A percentile compares a stretch with the other conserved stretches of the same genome.
These are phyloP conservation scores for Elachura formosa DNA, from an alignment of 2,113 vertebrate species.

Conservation along the genomic window DNA sequence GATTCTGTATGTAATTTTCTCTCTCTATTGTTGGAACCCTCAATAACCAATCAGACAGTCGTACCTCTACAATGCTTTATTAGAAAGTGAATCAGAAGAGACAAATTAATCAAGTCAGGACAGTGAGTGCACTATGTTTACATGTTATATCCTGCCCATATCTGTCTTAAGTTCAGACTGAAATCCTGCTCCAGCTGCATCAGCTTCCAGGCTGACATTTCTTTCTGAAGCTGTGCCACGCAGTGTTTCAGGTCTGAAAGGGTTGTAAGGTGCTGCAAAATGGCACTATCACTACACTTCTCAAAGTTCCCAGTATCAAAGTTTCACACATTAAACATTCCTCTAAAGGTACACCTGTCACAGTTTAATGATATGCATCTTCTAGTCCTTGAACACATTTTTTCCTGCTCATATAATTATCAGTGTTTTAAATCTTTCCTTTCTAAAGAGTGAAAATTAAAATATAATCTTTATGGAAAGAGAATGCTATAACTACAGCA, in stretches of 20 bases:
- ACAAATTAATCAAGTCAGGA: neutral
- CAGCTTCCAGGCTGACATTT: neutral
- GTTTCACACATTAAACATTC: neutral
- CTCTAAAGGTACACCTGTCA: neutral
- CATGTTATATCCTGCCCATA: neutral
- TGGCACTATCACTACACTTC: neutral
- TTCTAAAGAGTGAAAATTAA: neutral
- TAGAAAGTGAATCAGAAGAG: neutral
- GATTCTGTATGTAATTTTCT: neutral
- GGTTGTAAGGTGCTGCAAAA: neutral
- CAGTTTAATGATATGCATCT: neutral
- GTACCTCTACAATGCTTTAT: neutral
- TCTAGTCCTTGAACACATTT: neutral
- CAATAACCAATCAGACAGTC: neutral
- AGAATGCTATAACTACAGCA: neutral
- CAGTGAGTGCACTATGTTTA: constrained; percentile 5
- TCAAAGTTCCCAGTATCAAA: neutral
- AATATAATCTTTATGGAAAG: neutral
- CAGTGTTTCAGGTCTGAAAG: neutral
- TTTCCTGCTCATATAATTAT: neutral
- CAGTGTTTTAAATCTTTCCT: neutral
- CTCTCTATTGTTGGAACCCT: neutral
- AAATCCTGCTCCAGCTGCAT: constrained; percentile 17
- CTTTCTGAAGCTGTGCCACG: neutral
- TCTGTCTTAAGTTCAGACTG: neutral